Percentiles rank a stretch among this genome's conserved stretches.
Conservation (phyloP, 1,140 invertebrate genomes). For the Spodoptera frugiperda region DNA sequence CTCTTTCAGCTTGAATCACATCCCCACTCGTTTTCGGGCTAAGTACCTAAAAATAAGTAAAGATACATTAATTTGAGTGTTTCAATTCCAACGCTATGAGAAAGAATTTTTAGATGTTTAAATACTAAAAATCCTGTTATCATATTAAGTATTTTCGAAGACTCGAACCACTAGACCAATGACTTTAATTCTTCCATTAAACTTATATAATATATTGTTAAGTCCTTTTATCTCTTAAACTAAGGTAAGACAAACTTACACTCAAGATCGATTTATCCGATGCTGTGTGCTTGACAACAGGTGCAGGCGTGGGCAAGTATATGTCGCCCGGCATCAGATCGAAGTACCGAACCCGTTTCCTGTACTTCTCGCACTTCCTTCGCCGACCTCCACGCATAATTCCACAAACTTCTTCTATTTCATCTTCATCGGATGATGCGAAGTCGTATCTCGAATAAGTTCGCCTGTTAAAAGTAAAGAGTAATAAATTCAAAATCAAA, state of each 20-base stretch:
- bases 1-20: slow-evolving; percentile 66
- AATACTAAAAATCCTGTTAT: too few relatives aligned
- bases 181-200: too few relatives aligned
- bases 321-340: slow-evolving; percentile 72
- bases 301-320: slow-evolving; percentile 63
- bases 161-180: too few relatives aligned
- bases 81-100: too few relatives aligned
- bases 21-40: slow-evolving; percentile 80
- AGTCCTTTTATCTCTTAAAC: too few relatives aligned
- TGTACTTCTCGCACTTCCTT: slow-evolving; percentile 48
- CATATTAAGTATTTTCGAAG: too few relatives aligned
- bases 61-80: too few relatives aligned
- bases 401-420: slow-evolving; percentile 41
- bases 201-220: too few relatives aligned
- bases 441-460: slow-evolving; percentile 49
- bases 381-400: slow-evolving; percentile 55
- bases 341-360: slow-evolving; percentile 72
- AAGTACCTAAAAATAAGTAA: slow-evolving; percentile 62
- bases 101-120: too few relatives aligned
- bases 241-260: slow-evolving; percentile 56
- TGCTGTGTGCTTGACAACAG: slow-evolving; percentile 70
- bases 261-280: slow-evolving; percentile 75
- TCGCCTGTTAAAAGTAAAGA: background rate
- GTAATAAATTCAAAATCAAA: too few relatives aligned
- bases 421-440: slow-evolving; percentile 59